Conservation (phyloP, 1,140 invertebrate genomes). For the Paraescarpia echinospica region DNA sequence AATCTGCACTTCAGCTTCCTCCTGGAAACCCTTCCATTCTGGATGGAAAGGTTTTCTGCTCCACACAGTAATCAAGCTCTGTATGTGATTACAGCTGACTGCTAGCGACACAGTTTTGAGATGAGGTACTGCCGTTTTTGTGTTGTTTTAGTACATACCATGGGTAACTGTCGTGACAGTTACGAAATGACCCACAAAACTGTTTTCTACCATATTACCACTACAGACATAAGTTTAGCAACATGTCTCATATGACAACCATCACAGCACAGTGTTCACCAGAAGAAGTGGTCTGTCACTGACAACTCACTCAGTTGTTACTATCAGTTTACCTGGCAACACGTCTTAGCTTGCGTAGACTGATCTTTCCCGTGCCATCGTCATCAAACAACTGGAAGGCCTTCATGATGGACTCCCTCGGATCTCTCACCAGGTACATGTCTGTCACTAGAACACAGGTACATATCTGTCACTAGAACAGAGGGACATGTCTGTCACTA, state of each 20-base stretch:
- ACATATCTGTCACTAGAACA: no score
- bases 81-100: neutral
- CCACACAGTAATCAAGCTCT: neutral
- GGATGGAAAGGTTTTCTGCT: neutral
- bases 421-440: conserved; percentile 58
- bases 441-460: conserved; percentile 51
- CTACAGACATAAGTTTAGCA: no score
- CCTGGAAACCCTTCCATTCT: no score
- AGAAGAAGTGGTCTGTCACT: neutral
- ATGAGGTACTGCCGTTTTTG: no score
- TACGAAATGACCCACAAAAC: no score
- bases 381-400: conserved; percentile 61
- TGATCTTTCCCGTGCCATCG: conserved; percentile 59
- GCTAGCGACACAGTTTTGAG: no score
- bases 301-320: no score
- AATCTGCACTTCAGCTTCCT: neutral
- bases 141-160: no score
- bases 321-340: conserved; percentile 52
- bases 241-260: neutral
- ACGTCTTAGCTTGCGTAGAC: conserved; percentile 53
- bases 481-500: no score
- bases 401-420: conserved; percentile 57
- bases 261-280: neutral
- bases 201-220: no score
- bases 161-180: no score